phyloP scores from a whole-genome alignment of 2,797 vertebrate species.

The Gorsachius magnificus region DNA sequence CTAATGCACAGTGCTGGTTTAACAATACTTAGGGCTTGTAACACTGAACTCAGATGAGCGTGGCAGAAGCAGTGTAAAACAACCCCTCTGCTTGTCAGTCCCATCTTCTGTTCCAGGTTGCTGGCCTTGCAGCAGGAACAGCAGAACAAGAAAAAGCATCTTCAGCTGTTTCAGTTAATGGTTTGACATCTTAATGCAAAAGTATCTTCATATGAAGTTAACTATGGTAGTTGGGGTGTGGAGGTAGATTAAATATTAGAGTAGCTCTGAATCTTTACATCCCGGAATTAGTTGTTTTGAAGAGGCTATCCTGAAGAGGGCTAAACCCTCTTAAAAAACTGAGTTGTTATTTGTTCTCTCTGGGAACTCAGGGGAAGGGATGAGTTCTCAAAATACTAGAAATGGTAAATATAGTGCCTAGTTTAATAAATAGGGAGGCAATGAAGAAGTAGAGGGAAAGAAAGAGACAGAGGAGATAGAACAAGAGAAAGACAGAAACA shows the following conservation, averaged over 20 bases:
- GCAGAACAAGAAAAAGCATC: neutral
- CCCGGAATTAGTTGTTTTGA: neutral
- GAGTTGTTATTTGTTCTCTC: neutral
- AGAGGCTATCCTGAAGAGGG: neutral
- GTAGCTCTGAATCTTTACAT: neutral
- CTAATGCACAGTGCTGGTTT: neutral
- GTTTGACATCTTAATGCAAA: neutral
- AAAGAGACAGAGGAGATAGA: neutral
- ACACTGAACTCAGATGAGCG: neutral
- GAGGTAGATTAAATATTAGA: neutral
- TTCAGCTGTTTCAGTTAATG: neutral
- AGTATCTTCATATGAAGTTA: neutral
- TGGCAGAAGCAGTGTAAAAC: neutral
- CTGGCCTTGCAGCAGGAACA: neutral
- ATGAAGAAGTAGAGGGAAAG: neutral
- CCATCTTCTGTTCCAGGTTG: neutral
- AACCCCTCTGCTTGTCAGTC: neutral
- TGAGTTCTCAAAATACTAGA: neutral
- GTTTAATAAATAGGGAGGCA: neutral
- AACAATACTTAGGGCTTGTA: neutral
- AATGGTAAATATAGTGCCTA: neutral
- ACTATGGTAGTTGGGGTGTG: neutral
- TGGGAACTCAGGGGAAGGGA: neutral
- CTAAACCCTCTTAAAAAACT: neutral
- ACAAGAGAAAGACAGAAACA: neutral